Evolutionary conservation across 2,113 vertebrate genomes (phyloP), one percentile per base, ranked within the genome.

Genomic region (Heloderma charlesbogerti): DNA sequence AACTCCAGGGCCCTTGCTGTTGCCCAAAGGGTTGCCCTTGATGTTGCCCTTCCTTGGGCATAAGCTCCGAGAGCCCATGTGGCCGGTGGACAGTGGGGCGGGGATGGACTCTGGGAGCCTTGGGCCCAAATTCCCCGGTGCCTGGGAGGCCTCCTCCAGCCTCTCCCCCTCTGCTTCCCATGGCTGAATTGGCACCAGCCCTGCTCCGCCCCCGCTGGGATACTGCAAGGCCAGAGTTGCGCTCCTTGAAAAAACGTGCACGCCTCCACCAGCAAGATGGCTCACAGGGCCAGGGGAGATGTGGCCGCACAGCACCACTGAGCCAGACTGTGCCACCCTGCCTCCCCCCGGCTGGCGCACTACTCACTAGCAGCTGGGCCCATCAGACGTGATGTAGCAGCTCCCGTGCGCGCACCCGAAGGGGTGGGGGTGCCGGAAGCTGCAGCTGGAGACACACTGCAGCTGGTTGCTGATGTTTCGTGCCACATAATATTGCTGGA

Each of bases 341-440:
- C 2, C 8, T 1, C 29, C 60, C 27, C 3, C 7, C 8, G 48
- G 48, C 48, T 51, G 25, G 22, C 18, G 0, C 12, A 1, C 34
- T 1, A 93, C 94, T 92, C 78, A 94, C 94, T 87, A 93, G 92
- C 94, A 94, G 12, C 7, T 85, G 6, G 92, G 92, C 31, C 94
- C 94, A 2, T 60, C 22, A 0, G 0, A 0, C 25, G 60, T 80
- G 31, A 94, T 43, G 18, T 85, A 67, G 43, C 94, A 94, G 31
- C 22, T 88, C 5, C 94, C 94, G 1, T 66, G 72, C n/a, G 12
- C 43, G 2, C 94, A 94, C 27, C 27, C 1, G 1, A 80, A 92
- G n/a, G 27, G 0, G 18, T 67, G 1, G 0, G 69, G n/a, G 66
- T 90, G 91, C 25, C 0, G 25, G 0, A 0, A 0, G 45, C 94